A percentile compares a stretch with the other conserved stretches of the same genome.
Conservation (phyloP, 2,888 invertebrate species). For the Leptogaster cylindrica region DNA sequence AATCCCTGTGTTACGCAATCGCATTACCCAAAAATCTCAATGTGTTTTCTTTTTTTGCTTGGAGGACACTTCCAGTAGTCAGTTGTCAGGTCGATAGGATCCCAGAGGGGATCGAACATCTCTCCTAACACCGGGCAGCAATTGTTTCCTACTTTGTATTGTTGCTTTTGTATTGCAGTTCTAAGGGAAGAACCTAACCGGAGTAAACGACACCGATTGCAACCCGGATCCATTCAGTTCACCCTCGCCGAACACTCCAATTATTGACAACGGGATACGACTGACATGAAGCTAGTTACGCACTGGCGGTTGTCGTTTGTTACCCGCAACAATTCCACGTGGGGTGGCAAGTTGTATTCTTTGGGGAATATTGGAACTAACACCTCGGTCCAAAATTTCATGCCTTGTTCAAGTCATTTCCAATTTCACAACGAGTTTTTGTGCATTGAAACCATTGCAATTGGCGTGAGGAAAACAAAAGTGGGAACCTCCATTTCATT, state of each 20-base stretch:
- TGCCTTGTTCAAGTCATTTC: too few species aligned
- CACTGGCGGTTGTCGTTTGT: not conserved
- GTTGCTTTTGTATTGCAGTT: not conserved
- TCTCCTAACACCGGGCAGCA: not conserved
- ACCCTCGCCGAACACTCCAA: not conserved
- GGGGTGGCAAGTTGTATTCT: not conserved
- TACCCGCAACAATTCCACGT: not conserved
- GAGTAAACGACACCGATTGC: not conserved
- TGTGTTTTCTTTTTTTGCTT: too few species aligned
- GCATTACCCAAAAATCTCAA: constrained; percentile 5
- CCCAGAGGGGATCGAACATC: not conserved
- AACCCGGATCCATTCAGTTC: not conserved
- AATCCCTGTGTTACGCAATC: too few species aligned
- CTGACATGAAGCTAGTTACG: not conserved
- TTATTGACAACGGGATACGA: not conserved
- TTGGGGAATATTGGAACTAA: not conserved
- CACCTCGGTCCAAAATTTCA: not conserved
- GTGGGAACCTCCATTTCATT: too few species aligned
- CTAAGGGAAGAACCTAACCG: not conserved
- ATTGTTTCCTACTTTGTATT: not conserved
- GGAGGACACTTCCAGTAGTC: too few species aligned
- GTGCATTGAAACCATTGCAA: too few species aligned
- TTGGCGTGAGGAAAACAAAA: too few species aligned
- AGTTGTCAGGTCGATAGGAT: too few species aligned
- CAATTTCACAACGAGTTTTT: too few species aligned